Evolutionary conservation across 1,140 invertebrate species (phyloP), one percentile per base, ranked within the genome.

Genomic region (Pseudomyrmex sp.): DNA sequence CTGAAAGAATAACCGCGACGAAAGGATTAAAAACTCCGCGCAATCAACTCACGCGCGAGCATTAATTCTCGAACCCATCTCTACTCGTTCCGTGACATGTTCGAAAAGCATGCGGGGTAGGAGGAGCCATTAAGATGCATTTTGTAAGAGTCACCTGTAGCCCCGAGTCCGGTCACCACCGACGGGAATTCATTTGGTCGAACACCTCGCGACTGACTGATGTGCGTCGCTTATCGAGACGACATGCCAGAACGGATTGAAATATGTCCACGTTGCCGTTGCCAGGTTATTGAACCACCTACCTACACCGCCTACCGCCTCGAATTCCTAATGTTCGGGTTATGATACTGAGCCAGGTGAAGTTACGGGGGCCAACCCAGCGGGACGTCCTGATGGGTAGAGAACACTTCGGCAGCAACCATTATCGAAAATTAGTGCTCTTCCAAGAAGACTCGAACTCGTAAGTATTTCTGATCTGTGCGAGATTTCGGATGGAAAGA

Each of bases 311-410:
- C 77, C 70, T 26, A 23, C 65, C 48, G 20, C 70, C 82, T 88
- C 88, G 84, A 90, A 91, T 91, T 91, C 88, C 90, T 89, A 85
- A 89, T 87, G 89, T 89, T 87, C 82, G 79, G 48, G 88, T 90
- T 88, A 82, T 86, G 87, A 86, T 88, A 80, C 13, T 18, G 18
- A 76, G 86, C 48, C 65, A 58, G 35, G 83, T 82, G 77, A 90
- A 89, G 79, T 90, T 90, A 90, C 75, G 85, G 65, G 72, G 75
- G 70, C 83, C 79, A 15, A 46, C 88, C 18, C 88, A 85, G 88
- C 85, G 72, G 88, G 88, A 87, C 62, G 58, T 87, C 69, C 46
- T 61, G 65, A 85, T 85, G 70, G 85, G 70, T 84, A 84, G 75
- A 85, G 86, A 88, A 88, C 56, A 88, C 68, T 77, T 9, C 66